Conservation (phyloP, 2,888 invertebrate species). For the Andrena fulva region DNA sequence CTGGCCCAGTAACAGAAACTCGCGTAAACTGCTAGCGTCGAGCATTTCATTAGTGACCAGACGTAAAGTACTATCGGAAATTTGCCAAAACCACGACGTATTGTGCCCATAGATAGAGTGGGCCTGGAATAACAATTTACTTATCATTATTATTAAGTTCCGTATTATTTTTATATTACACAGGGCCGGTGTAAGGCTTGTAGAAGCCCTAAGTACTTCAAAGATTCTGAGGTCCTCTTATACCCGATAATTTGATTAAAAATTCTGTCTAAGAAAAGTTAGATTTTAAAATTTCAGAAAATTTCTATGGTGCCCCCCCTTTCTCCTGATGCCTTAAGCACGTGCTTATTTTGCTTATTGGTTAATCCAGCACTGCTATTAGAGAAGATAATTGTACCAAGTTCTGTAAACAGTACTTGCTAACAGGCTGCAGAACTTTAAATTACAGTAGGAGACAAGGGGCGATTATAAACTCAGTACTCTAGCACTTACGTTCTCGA, state of each 20-base stretch:
- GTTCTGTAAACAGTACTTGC: neutral
- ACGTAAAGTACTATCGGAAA: slow-evolving; percentile 86
- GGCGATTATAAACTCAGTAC: neutral
- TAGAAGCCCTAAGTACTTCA: no score
- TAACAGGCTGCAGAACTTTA: neutral
- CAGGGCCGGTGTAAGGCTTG: no score
- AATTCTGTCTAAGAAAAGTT: no score
- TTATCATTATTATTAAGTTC: neutral
- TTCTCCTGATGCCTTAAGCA: no score
- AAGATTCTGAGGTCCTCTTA: no score
- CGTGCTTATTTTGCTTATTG: no score
- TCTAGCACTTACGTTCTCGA: slow-evolving; percentile 89
- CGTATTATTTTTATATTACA: no score
- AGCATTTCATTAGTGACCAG: slow-evolving; percentile 86
- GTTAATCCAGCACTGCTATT: no score
- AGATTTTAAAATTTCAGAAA: no score
- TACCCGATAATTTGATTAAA: no score
- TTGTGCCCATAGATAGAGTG: slow-evolving; percentile 87
- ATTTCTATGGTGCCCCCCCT: no score
- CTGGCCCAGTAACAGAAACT: slow-evolving; percentile 86
- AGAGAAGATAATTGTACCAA: no score
- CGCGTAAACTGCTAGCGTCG: slow-evolving; percentile 84
- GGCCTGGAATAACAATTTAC: slow-evolving; percentile 80
- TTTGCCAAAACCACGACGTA: slow-evolving; percentile 87
- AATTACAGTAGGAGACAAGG: neutral